Percentiles rank a stretch among this genome's conserved stretches.
Evolutionary conservation across 2,888 invertebrate genomes (phyloP).

Genomic region (Malthinus seriepunctatus): DNA sequence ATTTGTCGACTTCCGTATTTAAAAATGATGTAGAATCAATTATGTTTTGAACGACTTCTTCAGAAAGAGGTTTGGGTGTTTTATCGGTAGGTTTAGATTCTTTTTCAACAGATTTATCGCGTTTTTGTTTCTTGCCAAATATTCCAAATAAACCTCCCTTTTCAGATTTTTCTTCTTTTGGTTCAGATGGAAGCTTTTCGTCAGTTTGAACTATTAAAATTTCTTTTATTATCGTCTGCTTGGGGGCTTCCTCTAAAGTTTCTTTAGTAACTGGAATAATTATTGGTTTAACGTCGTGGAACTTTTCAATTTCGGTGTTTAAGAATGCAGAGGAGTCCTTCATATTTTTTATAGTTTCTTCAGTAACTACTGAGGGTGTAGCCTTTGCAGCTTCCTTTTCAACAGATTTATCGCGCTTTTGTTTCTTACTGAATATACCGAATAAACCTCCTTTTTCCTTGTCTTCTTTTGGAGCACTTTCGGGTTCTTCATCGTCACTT

Average conservation of each 20-base stretch:
- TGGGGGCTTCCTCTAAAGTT: background rate
- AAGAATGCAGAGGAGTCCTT: constrained; percentile 33
- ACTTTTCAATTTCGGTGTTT: constrained; percentile 34
- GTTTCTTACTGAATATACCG: constrained; percentile 33
- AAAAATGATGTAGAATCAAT: constrained; percentile 33
- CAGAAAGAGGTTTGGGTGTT: background rate
- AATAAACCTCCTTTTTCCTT: constrained; percentile 30
- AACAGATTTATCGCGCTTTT: constrained; percentile 21
- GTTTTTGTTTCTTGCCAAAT: constrained; percentile 20
- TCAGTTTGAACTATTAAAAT: background rate
- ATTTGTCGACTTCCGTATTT: constrained; percentile 32
- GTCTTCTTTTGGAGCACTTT: constrained; percentile 17
- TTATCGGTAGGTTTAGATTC: background rate
- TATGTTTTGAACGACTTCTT: constrained; percentile 18
- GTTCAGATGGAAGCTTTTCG: too few species aligned
- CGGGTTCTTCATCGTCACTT: background rate
- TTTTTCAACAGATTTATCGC: background rate
- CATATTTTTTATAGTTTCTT: background rate
- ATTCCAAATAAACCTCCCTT: background rate
- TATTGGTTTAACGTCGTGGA: constrained; percentile 35
- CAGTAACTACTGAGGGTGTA: background rate
- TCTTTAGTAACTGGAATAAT: background rate
- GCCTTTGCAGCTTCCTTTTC: background rate
- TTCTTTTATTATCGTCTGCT: too few species aligned
- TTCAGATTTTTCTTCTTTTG: background rate